Evolutionary conservation across 1,140 invertebrate species (phyloP).

Genomic region (Sipha flava): DNA sequence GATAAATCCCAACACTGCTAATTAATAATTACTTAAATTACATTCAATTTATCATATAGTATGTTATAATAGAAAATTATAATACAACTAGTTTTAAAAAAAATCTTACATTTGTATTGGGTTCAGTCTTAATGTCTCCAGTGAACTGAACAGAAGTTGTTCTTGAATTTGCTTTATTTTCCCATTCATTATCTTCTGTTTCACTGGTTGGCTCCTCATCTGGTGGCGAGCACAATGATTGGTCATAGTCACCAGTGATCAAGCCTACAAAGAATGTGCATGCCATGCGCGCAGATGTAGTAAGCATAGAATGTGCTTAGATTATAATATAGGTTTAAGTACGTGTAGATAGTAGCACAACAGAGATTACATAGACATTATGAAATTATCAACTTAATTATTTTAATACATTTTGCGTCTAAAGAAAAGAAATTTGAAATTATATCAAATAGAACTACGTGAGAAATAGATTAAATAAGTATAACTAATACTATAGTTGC

Average conservation of each 20-base stretch:
- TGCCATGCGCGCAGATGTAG: constrained; percentile 26
- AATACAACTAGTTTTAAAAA: too few relatives aligned
- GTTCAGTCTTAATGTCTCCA: constrained; percentile 58
- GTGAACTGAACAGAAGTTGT: constrained; percentile 84
- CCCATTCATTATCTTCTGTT: constrained; percentile 62
- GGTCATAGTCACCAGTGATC: constrained; percentile 34
- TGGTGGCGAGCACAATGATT: constrained; percentile 32
- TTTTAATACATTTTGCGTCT: neutral
- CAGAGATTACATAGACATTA: constrained; percentile 18
- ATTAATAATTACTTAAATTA: neutral
- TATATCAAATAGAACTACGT: constrained; percentile 16
- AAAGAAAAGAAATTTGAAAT: neutral
- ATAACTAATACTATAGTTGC: neutral
- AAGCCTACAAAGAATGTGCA: constrained; percentile 33
- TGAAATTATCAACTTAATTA: neutral
- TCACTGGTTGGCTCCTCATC: constrained; percentile 37
- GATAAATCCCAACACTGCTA: too few relatives aligned
- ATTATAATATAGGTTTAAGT: neutral
- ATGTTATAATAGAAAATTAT: too few relatives aligned
- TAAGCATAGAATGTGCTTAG: constrained; percentile 28
- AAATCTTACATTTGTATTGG: constrained; percentile 53
- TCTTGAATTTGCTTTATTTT: constrained; percentile 67
- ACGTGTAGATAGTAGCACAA: constrained; percentile 18
- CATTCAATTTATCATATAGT: too few relatives aligned
- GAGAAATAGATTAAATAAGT: neutral